Percentiles rank a stretch among this genome's conserved stretches.
phyloP scores from a whole-genome alignment of 2,888 invertebrate genomes.

The Thalpophila matura region DNA sequence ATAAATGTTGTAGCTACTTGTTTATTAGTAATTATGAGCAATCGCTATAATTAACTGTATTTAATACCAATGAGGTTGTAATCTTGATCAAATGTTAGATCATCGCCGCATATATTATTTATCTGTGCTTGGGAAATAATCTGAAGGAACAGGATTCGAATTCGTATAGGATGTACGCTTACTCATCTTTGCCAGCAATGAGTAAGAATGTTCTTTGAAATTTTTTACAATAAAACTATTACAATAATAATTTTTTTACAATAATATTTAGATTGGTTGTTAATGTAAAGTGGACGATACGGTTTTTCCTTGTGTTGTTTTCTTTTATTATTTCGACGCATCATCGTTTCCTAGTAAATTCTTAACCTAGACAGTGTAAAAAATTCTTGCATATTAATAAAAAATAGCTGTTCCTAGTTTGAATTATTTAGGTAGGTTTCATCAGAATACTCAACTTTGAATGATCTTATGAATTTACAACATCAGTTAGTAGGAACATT shows the following conservation, averaged over 20 bases:
- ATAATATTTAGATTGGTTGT: conserved; percentile 15
- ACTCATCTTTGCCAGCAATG: conserved; percentile 71
- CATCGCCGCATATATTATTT: conserved; percentile 69
- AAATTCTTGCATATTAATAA: no score
- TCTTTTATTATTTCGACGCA: conserved; percentile 2
- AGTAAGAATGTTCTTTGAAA: conserved; percentile 63
- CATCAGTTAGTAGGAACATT: no score
- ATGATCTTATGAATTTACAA: no score
- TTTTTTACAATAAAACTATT: conserved; percentile 25
- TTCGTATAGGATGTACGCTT: conserved; percentile 71
- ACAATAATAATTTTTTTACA: conserved; percentile 48
- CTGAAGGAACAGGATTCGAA: conserved; percentile 72
- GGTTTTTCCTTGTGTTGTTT: conserved; percentile 27
- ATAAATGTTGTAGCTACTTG: conserved; percentile 51
- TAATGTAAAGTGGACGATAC: neutral
- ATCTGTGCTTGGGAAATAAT: conserved; percentile 72
- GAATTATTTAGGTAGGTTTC: no score
- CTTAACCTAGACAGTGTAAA: neutral
- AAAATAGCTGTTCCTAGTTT: no score
- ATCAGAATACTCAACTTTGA: no score
- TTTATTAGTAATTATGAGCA: conserved; percentile 69
- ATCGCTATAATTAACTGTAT: conserved; percentile 75
- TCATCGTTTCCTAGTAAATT: conserved; percentile 14
- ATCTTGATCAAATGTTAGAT: conserved; percentile 75
- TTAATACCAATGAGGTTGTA: conserved; percentile 73